These are phyloP conservation scores for Gadus macrocephalus DNA, from an alignment of 2,113 vertebrate genomes.

Conservation along the genomic window DNA sequence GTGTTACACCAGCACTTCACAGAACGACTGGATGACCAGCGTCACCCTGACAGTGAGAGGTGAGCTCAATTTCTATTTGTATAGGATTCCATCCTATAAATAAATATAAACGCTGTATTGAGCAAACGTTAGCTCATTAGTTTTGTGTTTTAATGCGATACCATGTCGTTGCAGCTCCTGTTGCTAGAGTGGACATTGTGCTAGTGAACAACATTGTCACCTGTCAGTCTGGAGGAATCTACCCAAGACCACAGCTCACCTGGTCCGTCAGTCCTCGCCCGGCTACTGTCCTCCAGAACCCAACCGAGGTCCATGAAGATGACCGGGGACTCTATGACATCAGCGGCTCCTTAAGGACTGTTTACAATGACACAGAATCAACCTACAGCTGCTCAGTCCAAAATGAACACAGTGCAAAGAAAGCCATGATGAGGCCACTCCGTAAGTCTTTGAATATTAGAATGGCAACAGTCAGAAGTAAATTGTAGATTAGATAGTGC, in stretches of 20 bases:
- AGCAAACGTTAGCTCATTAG: too few relatives aligned
- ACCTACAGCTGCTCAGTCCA: too few relatives aligned
- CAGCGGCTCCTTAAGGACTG: conserved; percentile 21
- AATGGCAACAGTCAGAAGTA: neutral
- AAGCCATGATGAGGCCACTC: conserved; percentile 20
- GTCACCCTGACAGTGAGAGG: conserved; percentile 35
- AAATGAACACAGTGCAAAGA: conserved; percentile 5
- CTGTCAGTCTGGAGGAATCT: conserved; percentile 53
- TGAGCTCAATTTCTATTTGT: conserved; percentile 28
- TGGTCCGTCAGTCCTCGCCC: conserved; percentile 4
- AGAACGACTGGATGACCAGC: neutral
- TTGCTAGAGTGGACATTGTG: conserved; percentile 32
- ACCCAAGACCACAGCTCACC: conserved; percentile 50
- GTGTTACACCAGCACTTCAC: conserved; percentile 61
- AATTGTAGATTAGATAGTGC: too few relatives aligned
- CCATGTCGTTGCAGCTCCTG: conserved; percentile 39
- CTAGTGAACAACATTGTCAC: conserved; percentile 22
- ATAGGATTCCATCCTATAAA: too few relatives aligned
- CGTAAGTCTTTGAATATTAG: too few relatives aligned
- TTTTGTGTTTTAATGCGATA: too few relatives aligned
- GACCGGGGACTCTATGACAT: conserved; percentile 44
- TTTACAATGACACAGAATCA: too few relatives aligned
- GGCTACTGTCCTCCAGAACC: neutral
- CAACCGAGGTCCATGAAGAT: neutral
- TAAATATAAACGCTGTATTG: conserved; percentile 29